Percentiles rank a stretch among this genome's conserved stretches.
Conservation (phyloP, 1,140 invertebrate species). For the Tetramorium parvispinum region DNA sequence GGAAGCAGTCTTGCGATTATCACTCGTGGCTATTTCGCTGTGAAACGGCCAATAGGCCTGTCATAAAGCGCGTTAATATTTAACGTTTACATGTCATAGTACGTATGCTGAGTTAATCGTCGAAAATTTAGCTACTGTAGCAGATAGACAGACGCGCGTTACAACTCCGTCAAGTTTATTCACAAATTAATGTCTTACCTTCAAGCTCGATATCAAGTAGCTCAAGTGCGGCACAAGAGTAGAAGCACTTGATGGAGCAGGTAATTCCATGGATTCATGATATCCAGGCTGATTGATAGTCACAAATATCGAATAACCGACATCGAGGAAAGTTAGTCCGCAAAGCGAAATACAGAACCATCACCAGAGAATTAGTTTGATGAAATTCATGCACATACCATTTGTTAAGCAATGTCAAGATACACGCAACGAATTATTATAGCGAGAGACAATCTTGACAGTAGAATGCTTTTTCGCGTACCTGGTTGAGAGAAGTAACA, state of each 20-base stretch:
- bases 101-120: conserved; percentile 21
- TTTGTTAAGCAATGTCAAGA: conserved; percentile 23
- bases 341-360: conserved; percentile 64
- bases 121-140: conserved; percentile 13
- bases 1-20: conserved; percentile 74
- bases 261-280: conserved; percentile 83
- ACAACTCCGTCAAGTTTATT: conserved; percentile 21
- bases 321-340: conserved; percentile 63
- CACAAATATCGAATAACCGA: conserved; percentile 51
- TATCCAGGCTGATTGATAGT: conserved; percentile 79
- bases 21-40: conserved; percentile 63
- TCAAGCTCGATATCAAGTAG: conserved; percentile 89
- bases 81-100: conserved; percentile 1
- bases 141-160: not conserved
- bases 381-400: conserved; percentile 62
- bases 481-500: conserved; percentile 82
- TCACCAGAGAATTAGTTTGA: conserved; percentile 65
- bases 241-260: conserved; percentile 87
- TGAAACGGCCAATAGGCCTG: conserved; percentile 86
- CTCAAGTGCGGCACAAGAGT: conserved; percentile 89
- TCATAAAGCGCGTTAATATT: conserved; percentile 55
- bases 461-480: conserved; percentile 55
- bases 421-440: conserved; percentile 8
- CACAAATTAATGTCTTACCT: conserved; percentile 87
- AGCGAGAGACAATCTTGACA: conserved; percentile 8